Conservation (phyloP, 1,140 invertebrate species). For the Oreohelix idahoensis region DNA sequence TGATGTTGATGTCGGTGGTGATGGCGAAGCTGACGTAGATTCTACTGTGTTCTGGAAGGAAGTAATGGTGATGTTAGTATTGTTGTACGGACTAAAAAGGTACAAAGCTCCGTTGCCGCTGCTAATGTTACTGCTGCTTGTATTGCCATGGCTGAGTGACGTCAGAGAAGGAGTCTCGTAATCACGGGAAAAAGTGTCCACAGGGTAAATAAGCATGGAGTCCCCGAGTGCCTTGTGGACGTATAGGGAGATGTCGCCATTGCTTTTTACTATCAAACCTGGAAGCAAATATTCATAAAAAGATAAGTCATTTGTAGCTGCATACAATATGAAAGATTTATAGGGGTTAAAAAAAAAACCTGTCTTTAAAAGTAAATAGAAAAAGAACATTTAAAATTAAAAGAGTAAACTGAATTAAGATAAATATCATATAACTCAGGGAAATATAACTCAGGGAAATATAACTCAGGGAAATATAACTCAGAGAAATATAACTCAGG, state of each 20-base stretch:
- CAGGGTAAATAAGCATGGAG: slow-evolving; percentile 18
- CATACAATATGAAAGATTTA: too few species aligned
- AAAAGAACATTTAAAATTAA: too few species aligned
- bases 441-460: too few species aligned
- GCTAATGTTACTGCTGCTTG: background rate
- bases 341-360: too few species aligned
- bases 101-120: background rate
- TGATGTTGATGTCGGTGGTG: background rate
- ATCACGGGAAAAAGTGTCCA: background rate
- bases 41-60: background rate
- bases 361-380: too few species aligned
- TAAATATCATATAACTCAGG: too few species aligned
- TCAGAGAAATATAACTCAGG: too few species aligned
- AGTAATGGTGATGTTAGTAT: slow-evolving; percentile 12
- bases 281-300: background rate
- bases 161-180: slow-evolving; percentile 12
- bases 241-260: slow-evolving; percentile 14
- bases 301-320: too few species aligned
- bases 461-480: too few species aligned
- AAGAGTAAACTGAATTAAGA: too few species aligned
- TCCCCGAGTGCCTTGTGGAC: slow-evolving; percentile 13
- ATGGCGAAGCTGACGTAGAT: background rate
- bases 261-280: slow-evolving; percentile 19
- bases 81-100: slow-evolving; percentile 32
- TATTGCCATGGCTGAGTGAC: background rate